Conservation (phyloP, 2,888 invertebrate genomes). For the Aleiodes leptofemur region DNA sequence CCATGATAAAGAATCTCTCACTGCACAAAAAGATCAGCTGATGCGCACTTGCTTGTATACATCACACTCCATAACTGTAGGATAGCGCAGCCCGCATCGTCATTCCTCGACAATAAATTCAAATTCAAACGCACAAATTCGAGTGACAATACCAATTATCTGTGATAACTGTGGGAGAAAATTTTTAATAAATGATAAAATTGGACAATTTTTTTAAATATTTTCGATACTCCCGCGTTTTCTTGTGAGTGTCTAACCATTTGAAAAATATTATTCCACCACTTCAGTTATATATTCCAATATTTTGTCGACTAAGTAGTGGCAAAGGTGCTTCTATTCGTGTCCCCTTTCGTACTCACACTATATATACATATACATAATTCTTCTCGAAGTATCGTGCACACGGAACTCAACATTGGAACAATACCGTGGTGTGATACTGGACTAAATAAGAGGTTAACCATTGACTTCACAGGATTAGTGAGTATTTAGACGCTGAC, state of each 20-base stretch:
- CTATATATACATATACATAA: background rate
- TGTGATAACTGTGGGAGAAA: background rate
- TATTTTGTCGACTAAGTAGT: conserved; percentile 16
- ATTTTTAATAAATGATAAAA: background rate
- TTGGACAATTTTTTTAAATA: background rate
- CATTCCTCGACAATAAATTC: background rate
- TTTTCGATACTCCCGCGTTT: background rate
- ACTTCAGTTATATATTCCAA: conserved; percentile 2
- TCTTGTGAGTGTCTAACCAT: background rate
- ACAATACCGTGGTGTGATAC: background rate
- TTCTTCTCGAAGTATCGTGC: conserved; percentile 5
- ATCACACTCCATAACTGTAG: conserved; percentile 1
- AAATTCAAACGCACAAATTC: background rate
- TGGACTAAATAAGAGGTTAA: conserved; percentile 31
- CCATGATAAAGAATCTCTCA: background rate
- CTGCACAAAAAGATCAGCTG: conserved; percentile 32
- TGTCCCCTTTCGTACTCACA: conserved; percentile 5
- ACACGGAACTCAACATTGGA: conserved; percentile 4
- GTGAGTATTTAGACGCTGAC: conserved; percentile 1
- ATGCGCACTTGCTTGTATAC: conserved; percentile 19
- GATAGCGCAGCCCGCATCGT: background rate
- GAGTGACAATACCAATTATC: conserved; percentile 2
- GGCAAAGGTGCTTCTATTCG: conserved; percentile 47
- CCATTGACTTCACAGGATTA: background rate
- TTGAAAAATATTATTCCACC: background rate